Base-by-base conservation (phyloP, 2,888 invertebrate species). In the Erebia epiphron region DNA sequence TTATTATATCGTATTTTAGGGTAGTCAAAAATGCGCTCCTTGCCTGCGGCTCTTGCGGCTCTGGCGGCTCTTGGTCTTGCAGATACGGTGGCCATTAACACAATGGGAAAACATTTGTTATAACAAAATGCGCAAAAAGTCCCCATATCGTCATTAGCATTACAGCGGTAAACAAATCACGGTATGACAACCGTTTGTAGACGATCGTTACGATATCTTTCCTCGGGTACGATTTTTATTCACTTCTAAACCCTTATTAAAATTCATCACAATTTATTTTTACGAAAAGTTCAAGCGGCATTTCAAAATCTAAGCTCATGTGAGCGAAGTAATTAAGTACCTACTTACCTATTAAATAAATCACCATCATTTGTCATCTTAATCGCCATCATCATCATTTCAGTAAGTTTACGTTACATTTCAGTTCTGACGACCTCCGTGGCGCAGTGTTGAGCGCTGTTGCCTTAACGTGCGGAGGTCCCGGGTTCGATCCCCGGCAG, bases 101-200 rank as follows among this genome's bases (percentile, higher is more conserved):
- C 79, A 69, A 18, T 61, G 21, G 46, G 62, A 41, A 70, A 77
- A 79, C 79, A 81, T 83, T 86, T 79, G 81, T 82, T 82, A 82
- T 83, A 82, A 81, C 83, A 82, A 81, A 79, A 76, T 70, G 75
- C 71, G 69, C 79, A 81, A 80, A 81, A 85, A 83, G 79, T 46
- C 71, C 78, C 76, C 77, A 78, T 82, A 80, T 80, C 72, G 73
- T 79, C 78, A 82, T 85, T 82, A 84, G 79, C 78, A 82, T 85
- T 82, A 84, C 79, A 68, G 77, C 69, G 76, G 77, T 79, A 76
- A 83, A 83, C 86, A 85, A 87, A 87, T 87, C 86, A 81, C 70
- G 78, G 79, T 78, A 76, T 81, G 26, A 68, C 49, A 52, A 49
- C 16, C 50, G 46, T 63, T 74, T 72, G 62, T 50, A 72, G 62